A percentile compares a stretch with the other conserved stretches of the same genome.
Evolutionary conservation across 2,888 invertebrate genomes (phyloP).

Genomic region (Rosalia funebris): DNA sequence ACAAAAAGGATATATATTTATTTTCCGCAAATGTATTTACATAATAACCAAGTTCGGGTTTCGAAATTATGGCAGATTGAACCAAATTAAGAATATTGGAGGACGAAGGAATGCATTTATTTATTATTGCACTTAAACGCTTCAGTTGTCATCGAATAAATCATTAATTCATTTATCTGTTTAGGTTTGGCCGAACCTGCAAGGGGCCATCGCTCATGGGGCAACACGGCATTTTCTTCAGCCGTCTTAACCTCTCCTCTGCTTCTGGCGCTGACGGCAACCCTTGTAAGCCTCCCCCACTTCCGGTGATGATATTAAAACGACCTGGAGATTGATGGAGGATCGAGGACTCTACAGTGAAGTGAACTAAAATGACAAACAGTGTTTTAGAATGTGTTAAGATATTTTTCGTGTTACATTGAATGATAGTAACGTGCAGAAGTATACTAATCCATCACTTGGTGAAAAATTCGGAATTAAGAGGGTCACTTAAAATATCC

Average conservation of each 20-base stretch:
- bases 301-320: slow-evolving; percentile 40
- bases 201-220: slow-evolving; percentile 59
- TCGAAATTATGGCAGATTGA: too few species aligned
- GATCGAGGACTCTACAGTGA: not conserved
- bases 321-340: slow-evolving; percentile 11
- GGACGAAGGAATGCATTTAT: too few species aligned
- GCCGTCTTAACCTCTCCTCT: slow-evolving; percentile 34
- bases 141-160: too few species aligned
- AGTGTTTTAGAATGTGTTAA: slow-evolving; percentile 1
- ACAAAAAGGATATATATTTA: too few species aligned
- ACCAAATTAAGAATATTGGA: too few species aligned
- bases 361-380: not conserved
- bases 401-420: slow-evolving; percentile 10
- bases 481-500: not conserved
- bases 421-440: not conserved
- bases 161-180: too few species aligned
- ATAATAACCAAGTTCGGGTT: too few species aligned
- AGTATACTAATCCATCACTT: slow-evolving; percentile 12
- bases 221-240: slow-evolving; percentile 52
- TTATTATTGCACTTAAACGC: too few species aligned
- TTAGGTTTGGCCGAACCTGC: slow-evolving; percentile 63
- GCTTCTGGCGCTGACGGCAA: slow-evolving; percentile 34
- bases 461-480: slow-evolving; percentile 2
- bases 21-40: too few species aligned
- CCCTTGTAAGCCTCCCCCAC: slow-evolving; percentile 24